A percentile compares a stretch with the other conserved stretches of the same genome.
Evolutionary conservation across 1,140 invertebrate species (phyloP).

Genomic region (Dysdera silvatica): DNA sequence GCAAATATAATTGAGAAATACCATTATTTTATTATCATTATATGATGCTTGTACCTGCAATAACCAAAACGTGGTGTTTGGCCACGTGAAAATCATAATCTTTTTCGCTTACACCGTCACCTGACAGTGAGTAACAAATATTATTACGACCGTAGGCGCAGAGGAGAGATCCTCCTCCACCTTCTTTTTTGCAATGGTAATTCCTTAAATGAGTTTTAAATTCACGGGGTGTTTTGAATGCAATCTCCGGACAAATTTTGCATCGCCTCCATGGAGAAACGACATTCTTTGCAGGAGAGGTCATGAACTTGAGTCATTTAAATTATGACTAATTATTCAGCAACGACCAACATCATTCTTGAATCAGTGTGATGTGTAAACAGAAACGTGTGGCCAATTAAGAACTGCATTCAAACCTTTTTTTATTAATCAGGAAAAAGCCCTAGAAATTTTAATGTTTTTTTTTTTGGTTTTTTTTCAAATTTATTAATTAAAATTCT

Average conservation of each 20-base stretch:
- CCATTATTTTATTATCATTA: no score
- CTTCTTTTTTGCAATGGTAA: constrained; percentile 75
- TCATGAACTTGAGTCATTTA: no score
- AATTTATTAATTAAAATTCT: no score
- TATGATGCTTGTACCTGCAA: constrained; percentile 15
- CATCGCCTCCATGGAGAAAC: constrained; percentile 33
- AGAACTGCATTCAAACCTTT: no score
- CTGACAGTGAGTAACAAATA: constrained; percentile 72
- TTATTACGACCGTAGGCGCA: constrained; percentile 82
- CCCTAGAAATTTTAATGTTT: no score
- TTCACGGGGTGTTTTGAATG: constrained; percentile 36
- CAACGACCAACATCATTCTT: no score
- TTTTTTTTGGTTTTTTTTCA: no score
- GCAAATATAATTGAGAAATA: no score
- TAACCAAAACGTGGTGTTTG: constrained; percentile 58
- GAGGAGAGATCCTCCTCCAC: constrained; percentile 69
- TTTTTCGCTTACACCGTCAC: constrained; percentile 77
- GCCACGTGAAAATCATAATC: constrained; percentile 81
- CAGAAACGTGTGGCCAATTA: no score
- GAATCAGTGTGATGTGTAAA: no score
- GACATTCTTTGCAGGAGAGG: constrained; percentile 9
- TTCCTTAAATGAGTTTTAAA: constrained; percentile 64
- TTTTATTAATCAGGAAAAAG: no score
- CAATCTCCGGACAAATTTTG: constrained; percentile 27
- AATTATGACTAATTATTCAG: no score